These are phyloP conservation scores for Drosophila fuyamai DNA, from an alignment of 1,140 invertebrate genomes.

Conservation along the genomic window DNA sequence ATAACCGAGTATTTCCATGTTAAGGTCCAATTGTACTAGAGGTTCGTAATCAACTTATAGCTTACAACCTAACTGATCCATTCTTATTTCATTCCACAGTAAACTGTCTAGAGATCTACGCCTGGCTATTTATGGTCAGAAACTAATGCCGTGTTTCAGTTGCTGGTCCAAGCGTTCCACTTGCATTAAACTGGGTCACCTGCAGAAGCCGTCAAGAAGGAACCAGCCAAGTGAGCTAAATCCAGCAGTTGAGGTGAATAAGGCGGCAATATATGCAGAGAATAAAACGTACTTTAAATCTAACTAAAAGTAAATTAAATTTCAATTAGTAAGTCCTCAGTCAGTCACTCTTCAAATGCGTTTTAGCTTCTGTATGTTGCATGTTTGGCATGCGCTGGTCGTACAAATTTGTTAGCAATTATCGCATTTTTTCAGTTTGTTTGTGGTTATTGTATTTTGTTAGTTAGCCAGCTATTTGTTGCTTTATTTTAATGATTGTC, in stretches of 20 bases:
- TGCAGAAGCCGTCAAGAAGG: slow-evolving; percentile 38
- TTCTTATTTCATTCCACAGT: slow-evolving; percentile 14
- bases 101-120: slow-evolving; percentile 44
- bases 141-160: slow-evolving; percentile 41
- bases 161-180: slow-evolving; percentile 77
- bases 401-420: slow-evolving; percentile 75
- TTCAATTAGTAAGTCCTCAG: slow-evolving; percentile 41
- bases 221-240: slow-evolving; percentile 6
- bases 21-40: too few relatives aligned
- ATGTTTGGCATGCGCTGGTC: slow-evolving; percentile 52
- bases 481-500: slow-evolving; percentile 65
- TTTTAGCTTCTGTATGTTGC: slow-evolving; percentile 41
- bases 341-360: slow-evolving; percentile 17
- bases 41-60: background rate
- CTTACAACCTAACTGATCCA: background rate
- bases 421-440: slow-evolving; percentile 58
- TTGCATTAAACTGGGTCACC: slow-evolving; percentile 81
- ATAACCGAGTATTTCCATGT: too few relatives aligned
- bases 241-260: slow-evolving; percentile 24
- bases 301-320: slow-evolving; percentile 29
- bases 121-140: slow-evolving; percentile 71
- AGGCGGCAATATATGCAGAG: slow-evolving; percentile 24
- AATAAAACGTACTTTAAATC: slow-evolving; percentile 19
- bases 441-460: slow-evolving; percentile 45
- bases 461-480: slow-evolving; percentile 36